These are phyloP conservation scores for Emydocephalus ijimae DNA, from an alignment of 2,113 vertebrate species.

Conservation along the genomic window DNA sequence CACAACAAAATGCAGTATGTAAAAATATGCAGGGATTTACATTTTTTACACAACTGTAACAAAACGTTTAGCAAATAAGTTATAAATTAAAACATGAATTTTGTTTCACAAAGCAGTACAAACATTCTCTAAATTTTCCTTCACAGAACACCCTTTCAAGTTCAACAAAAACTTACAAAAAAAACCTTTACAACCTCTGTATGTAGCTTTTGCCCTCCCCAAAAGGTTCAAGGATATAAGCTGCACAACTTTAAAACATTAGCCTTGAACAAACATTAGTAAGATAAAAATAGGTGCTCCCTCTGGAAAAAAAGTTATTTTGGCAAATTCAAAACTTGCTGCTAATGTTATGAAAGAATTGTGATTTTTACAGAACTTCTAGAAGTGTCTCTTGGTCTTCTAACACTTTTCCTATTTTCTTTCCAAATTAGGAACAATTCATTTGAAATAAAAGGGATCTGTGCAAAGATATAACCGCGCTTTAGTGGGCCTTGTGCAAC, in stretches of 20 bases:
- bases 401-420: slow-evolving; percentile 8
- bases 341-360: slow-evolving; percentile 45
- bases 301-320: slow-evolving; percentile 66
- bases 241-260: slow-evolving; percentile 58
- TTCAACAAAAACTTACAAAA: slow-evolving; percentile 56
- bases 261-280: slow-evolving; percentile 71
- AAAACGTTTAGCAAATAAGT: slow-evolving; percentile 63
- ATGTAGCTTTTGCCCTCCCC: slow-evolving; percentile 53
- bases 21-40: slow-evolving; percentile 66
- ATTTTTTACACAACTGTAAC: slow-evolving; percentile 58
- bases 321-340: slow-evolving; percentile 62
- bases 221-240: slow-evolving; percentile 53
- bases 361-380: slow-evolving; percentile 42
- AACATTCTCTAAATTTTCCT: slow-evolving; percentile 58
- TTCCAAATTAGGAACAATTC: not conserved
- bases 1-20: slow-evolving; percentile 60
- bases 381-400: slow-evolving; percentile 41
- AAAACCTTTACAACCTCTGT: slow-evolving; percentile 57
- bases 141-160: slow-evolving; percentile 57
- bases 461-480: not conserved
- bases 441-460: not conserved
- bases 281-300: slow-evolving; percentile 70
- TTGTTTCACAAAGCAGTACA: slow-evolving; percentile 57
- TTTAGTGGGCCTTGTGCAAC: not conserved
- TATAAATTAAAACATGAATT: slow-evolving; percentile 68